These are phyloP conservation scores for Ferrisia virgata DNA, from an alignment of 2,888 invertebrate genomes.

Conservation along the genomic window DNA sequence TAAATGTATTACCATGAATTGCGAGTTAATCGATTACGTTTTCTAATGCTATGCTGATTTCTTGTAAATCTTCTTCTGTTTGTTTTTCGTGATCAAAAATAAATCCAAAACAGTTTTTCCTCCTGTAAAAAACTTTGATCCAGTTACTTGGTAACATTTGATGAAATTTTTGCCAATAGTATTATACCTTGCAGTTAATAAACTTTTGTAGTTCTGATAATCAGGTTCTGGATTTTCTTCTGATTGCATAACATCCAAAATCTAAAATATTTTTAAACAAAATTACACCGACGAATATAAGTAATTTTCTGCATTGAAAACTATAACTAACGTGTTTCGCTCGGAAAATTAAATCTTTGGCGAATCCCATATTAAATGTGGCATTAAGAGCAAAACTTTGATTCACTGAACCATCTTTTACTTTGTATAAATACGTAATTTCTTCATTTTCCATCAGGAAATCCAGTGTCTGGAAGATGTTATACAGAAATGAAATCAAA, in stretches of 20 bases:
- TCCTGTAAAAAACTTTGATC: background rate
- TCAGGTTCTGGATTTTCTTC: background rate
- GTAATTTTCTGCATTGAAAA: no score
- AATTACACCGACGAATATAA: no score
- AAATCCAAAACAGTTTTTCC: background rate
- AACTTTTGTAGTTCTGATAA: background rate
- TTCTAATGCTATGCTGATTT: background rate
- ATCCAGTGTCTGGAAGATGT: slow-evolving; percentile 13
- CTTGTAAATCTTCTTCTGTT: background rate
- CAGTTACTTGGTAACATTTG: background rate
- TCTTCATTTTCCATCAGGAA: slow-evolving; percentile 56
- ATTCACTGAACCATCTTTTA: slow-evolving; percentile 61
- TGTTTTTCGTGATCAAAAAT: background rate
- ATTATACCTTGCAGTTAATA: background rate
- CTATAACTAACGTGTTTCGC: slow-evolving; percentile 55
- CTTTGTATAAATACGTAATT: slow-evolving; percentile 66
- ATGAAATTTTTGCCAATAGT: background rate
- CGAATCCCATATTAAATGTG: slow-evolving; percentile 62
- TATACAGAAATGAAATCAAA: background rate
- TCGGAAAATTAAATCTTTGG: slow-evolving; percentile 57
- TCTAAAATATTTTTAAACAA: background rate
- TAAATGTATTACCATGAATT: background rate
- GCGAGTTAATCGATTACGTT: background rate
- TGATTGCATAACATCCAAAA: background rate
- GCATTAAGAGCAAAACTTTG: slow-evolving; percentile 67